These are phyloP conservation scores for Pogonomyrmex californicus DNA, from an alignment of 1,140 invertebrate species.

Conservation along the genomic window DNA sequence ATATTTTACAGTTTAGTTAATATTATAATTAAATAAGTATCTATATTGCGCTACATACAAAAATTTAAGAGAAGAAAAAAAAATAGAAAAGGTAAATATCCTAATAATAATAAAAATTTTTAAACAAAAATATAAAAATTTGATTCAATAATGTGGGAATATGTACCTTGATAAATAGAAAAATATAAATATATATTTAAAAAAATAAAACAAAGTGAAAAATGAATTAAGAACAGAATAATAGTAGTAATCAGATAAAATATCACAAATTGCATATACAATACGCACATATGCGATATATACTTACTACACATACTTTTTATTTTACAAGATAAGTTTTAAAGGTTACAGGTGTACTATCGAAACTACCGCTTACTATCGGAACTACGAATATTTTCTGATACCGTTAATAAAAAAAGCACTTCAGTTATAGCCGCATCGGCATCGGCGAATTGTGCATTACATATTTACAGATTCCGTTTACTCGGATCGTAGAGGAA, in stretches of 20 bases:
- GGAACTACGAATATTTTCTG: conserved; percentile 58
- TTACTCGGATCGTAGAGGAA: conserved; percentile 16
- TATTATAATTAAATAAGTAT: neutral
- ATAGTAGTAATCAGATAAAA: conserved; percentile 59
- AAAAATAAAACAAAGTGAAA: conserved; percentile 20
- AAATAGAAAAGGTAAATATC: neutral
- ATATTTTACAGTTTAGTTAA: conserved; percentile 9
- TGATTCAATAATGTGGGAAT: conserved; percentile 35
- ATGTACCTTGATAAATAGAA: neutral
- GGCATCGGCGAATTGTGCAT: conserved; percentile 53
- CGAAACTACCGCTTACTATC: conserved; percentile 65
- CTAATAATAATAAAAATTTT: neutral
- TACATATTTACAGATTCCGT: conserved; percentile 65
- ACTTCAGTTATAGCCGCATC: conserved; percentile 36
- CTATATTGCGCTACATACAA: neutral
- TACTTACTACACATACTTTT: conserved; percentile 9
- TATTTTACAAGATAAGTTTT: conserved; percentile 60
- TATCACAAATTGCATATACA: conserved; percentile 57
- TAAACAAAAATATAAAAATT: conserved; percentile 25
- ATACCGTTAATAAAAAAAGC: conserved; percentile 71
- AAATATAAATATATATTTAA: neutral
- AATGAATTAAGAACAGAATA: neutral
- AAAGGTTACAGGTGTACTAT: conserved; percentile 67
- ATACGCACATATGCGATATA: neutral
- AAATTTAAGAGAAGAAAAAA: neutral